Evolutionary conservation across 2,888 invertebrate species (phyloP).

Genomic region (Drosophila rubida): DNA sequence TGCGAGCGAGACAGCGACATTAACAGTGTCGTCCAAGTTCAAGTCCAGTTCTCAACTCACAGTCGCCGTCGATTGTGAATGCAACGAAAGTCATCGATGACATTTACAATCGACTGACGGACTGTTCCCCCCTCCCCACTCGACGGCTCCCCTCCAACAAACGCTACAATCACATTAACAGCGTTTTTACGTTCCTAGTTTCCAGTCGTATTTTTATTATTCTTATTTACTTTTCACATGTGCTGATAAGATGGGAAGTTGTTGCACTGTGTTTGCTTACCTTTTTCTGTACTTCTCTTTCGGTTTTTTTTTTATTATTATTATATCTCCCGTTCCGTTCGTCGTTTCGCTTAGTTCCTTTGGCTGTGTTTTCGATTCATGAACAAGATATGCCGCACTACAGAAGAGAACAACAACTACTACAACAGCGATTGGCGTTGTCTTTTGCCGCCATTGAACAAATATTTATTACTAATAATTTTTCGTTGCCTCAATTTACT

Average conservation of each 20-base stretch:
- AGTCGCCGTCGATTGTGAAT: background rate
- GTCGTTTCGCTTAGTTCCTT: conserved; percentile 20
- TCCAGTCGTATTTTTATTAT: conserved; percentile 27
- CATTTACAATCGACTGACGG: background rate
- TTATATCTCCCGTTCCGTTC: background rate
- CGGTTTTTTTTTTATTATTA: conserved; percentile 18
- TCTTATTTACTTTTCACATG: conserved; percentile 67
- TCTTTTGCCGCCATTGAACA: conserved; percentile 55
- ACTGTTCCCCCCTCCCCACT: background rate
- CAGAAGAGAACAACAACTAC: conserved; percentile 12
- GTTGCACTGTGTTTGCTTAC: conserved; percentile 41
- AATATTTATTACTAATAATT: conserved; percentile 67
- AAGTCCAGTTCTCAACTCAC: conserved; percentile 50
- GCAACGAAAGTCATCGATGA: conserved; percentile 16
- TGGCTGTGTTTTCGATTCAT: conserved; percentile 42
- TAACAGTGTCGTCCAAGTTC: conserved; percentile 43
- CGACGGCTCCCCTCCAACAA: background rate
- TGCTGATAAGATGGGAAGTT: conserved; percentile 51
- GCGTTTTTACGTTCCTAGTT: conserved; percentile 3
- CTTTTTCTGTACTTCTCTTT: background rate
- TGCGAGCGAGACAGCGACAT: background rate
- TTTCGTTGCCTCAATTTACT: conserved; percentile 33
- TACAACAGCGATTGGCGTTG: conserved; percentile 2
- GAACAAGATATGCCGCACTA: conserved; percentile 41
- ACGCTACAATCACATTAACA: conserved; percentile 19